Percentiles rank a stretch among this genome's conserved stretches.
These are phyloP conservation scores for Baronia brevicornis DNA, from an alignment of 2,888 invertebrate genomes.

Conservation along the genomic window DNA sequence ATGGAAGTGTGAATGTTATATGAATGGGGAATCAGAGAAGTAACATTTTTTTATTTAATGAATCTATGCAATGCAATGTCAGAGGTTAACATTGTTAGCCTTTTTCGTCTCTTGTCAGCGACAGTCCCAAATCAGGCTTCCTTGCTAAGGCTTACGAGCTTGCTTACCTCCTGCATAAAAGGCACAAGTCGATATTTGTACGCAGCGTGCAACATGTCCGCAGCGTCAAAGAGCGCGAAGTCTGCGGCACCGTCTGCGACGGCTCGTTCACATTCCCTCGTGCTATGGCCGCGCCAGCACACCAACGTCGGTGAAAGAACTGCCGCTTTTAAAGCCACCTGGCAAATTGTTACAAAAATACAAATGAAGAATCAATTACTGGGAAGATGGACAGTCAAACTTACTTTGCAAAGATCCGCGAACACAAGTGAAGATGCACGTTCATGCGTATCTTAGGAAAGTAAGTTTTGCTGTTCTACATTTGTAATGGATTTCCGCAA, in stretches of 20 bases:
- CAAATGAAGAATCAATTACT: neutral
- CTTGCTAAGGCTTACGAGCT: constrained; percentile 18
- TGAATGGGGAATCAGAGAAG: too few relatives aligned
- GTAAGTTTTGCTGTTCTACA: too few relatives aligned
- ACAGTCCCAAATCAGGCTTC: too few relatives aligned
- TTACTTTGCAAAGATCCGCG: neutral
- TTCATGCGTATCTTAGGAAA: neutral
- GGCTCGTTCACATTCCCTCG: constrained; percentile 89
- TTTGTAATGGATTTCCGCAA: too few relatives aligned
- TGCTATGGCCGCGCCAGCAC: constrained; percentile 89
- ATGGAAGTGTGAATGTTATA: too few relatives aligned
- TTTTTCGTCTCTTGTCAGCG: too few relatives aligned
- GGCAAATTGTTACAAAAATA: too few relatives aligned
- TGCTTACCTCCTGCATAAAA: constrained; percentile 73
- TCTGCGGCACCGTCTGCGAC: constrained; percentile 83
- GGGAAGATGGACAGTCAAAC: too few relatives aligned
- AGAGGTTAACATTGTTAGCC: too few relatives aligned
- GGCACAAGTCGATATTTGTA: constrained; percentile 54
- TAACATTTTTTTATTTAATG: too few relatives aligned
- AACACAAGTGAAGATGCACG: neutral
- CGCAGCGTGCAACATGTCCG: constrained; percentile 83
- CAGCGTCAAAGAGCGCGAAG: constrained; percentile 92
- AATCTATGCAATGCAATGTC: too few relatives aligned
- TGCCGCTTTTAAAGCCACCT: constrained; percentile 92
- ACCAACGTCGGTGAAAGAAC: constrained; percentile 86